These are phyloP conservation scores for Nycticryphes semicollaris DNA, from an alignment of 2,113 vertebrate genomes.

Conservation along the genomic window DNA sequence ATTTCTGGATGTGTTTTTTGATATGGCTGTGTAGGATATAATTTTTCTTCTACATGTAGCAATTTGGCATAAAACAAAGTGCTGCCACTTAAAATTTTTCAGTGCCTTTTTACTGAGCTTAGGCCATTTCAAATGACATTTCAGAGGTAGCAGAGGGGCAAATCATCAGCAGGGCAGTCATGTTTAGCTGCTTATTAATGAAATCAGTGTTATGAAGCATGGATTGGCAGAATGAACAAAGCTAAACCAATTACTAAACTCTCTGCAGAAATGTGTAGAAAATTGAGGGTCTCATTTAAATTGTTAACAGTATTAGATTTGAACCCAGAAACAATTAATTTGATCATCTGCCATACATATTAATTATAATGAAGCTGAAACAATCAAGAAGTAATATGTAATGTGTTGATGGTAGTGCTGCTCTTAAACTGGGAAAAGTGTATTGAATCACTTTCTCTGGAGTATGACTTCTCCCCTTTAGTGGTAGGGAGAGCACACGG, in stretches of 20 bases:
- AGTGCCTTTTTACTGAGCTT: neutral
- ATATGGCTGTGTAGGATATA: neutral
- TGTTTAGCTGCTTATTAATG: slow-evolving; percentile 55
- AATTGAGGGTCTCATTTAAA: slow-evolving; percentile 63
- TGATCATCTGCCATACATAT: slow-evolving; percentile 29
- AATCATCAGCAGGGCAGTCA: slow-evolving; percentile 8
- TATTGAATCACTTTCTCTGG: neutral
- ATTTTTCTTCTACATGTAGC: neutral
- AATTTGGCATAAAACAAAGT: neutral
- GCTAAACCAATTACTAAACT: neutral
- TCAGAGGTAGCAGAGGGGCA: neutral
- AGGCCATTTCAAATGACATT: neutral
- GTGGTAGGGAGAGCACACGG: neutral
- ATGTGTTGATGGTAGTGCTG: neutral
- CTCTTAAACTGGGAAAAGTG: neutral
- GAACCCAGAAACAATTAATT: slow-evolving; percentile 67
- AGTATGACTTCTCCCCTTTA: neutral
- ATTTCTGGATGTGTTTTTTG: neutral
- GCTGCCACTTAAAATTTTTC: neutral
- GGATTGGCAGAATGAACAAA: slow-evolving; percentile 20
- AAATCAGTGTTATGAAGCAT: slow-evolving; percentile 44
- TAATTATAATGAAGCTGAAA: slow-evolving; percentile 43
- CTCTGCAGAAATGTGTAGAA: slow-evolving; percentile 8
- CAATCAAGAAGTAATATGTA: neutral
- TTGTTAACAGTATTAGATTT: slow-evolving; percentile 50